Evolutionary conservation across 2,888 invertebrate genomes (phyloP), one percentile per base, ranked within the genome.

Genomic region (Zhengitettix transpicula): DNA sequence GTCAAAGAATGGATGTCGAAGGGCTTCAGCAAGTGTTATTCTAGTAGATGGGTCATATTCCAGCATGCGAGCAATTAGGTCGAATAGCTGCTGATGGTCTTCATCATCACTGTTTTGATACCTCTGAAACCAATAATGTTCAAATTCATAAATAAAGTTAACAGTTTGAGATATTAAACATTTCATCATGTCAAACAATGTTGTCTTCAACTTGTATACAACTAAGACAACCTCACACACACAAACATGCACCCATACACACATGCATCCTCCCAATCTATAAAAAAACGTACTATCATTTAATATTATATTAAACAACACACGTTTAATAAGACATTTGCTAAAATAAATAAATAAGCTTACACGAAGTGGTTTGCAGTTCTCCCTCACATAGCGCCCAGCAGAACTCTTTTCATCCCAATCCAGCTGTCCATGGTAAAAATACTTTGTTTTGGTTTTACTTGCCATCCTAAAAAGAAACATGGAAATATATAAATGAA

Each of bases 391-490:
- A 72, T 98, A 99, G 77, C 95, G 85, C 59, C 97, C 98, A 62
- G 95, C 93, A 57, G 92, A 89, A 71, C 92, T 93, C 72, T 94
- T 92, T 67, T 94, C 93, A 73, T 97, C 95, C 98, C 98, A 99
- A 75, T 95, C 95, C 71, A 99, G 81, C 77, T 91, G 90, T 59
- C 96, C 96, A 73, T 95, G 90, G 77, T 95, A 93, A 77, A 98
- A 99, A 76, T 98, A 99, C 78, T 95, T 96, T 67, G 95, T 96
- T 78, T 94, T 92, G 63, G 91, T 90, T 79, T 89, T 90, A 66
- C 85, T 79, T 57, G 87, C 86, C 88, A 89, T 88, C 75, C 89
- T 89, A 65, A 42, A 42, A 42, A 42, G 47, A 8, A 47, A 47
- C n/a, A 47, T 8, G 5, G n/a, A n/a, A 47, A 14, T 47, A 47